These are phyloP conservation scores for Melanargia galathea DNA, from an alignment of 2,888 invertebrate species.

Conservation along the genomic window DNA sequence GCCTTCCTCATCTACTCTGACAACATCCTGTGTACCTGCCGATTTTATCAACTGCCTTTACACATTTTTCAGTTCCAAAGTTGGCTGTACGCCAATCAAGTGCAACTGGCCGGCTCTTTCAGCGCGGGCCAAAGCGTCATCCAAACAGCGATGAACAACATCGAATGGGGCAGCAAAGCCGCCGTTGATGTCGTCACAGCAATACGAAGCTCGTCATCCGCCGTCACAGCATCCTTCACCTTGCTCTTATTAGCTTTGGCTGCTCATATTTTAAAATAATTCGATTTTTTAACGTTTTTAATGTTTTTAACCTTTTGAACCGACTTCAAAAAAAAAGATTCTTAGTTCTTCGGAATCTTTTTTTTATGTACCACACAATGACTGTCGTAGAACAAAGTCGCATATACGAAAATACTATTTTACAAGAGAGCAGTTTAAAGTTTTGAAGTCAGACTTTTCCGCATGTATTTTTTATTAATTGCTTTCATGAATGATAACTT, in stretches of 20 bases:
- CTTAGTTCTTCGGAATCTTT: no score
- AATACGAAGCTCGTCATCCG: constrained; percentile 50
- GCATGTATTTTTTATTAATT: no score
- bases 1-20: no score
- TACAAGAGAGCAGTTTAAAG: no score
- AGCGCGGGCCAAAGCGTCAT: constrained; percentile 50
- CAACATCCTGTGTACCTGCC: no score
- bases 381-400: no score
- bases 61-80: constrained; percentile 61
- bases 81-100: constrained; percentile 63
- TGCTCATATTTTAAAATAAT: constrained; percentile 55
- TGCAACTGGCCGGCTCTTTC: constrained; percentile 54
- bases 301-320: not conserved
- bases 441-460: no score
- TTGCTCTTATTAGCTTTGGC: constrained; percentile 54
- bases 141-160: constrained; percentile 53
- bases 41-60: not conserved
- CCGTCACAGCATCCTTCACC: constrained; percentile 53
- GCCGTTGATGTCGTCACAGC: constrained; percentile 53
- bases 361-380: no score
- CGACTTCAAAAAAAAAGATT: no score
- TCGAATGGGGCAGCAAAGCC: constrained; percentile 61
- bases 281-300: constrained; percentile 6
- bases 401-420: no score
- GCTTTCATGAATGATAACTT: no score